Evolutionary conservation across 2,888 invertebrate genomes (phyloP), one percentile per base, ranked within the genome.

Genomic region (Ectemnius continuus): DNA sequence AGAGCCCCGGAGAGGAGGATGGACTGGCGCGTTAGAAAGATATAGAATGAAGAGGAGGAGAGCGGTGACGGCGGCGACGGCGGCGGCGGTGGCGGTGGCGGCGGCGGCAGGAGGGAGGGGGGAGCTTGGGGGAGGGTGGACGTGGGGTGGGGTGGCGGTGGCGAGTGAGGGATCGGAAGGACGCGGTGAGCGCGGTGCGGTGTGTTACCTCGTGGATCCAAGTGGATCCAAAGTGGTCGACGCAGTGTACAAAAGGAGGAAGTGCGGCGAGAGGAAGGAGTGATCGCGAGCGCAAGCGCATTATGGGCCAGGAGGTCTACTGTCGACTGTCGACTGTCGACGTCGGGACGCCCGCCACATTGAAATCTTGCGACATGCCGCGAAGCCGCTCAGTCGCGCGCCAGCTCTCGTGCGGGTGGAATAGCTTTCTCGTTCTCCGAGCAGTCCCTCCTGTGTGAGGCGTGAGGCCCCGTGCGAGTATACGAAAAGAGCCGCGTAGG

Each of bases 301-400:
- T 67, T 84, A 36, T 36, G 72, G 70, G 75, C 58, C 75, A 70
- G 67, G 70, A 71, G 77, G 78, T 66, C 70, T 78, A 36, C 82
- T 85, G 83, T 84, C 76, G 84, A 82, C 52, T 52, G 36, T 36
- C 36, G 36, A 36, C 8, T 36, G 36, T 36, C 36, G 36, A 36
- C 36, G 36, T 36, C 36, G 36, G 36, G 36, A 36, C 86, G 88
- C 85, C 86, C 85, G 85, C 85, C 84, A 85, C 87, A 89, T 89
- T 91, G 87, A 91, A 91, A 91, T 87, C 89, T 91, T 91, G 88
- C 89, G 89, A 89, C 91, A 89, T 89, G 89, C 84, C 79, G 84
- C 82, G 78, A 79, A 83, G 86, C 79, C 79, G 87, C 82, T 88
- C 91, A 91, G 91, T 91, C 85, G 90, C 89, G 89, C 90, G 90